These are phyloP conservation scores for Eretmocerus hayati DNA, from an alignment of 2,888 invertebrate genomes.

Conservation along the genomic window DNA sequence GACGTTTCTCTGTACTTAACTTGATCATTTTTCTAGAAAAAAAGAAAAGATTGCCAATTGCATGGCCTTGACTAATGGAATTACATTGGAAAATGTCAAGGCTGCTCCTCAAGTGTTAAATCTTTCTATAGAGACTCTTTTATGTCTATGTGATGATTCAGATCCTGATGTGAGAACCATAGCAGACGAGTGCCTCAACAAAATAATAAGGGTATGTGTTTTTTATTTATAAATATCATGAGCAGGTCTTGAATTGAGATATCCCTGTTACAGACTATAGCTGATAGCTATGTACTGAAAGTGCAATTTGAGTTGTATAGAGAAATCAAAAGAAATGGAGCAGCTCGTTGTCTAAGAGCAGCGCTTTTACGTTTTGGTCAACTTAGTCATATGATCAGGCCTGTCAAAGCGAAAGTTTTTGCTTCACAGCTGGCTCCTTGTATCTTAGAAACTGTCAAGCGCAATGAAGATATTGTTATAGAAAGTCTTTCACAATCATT, in stretches of 20 bases:
- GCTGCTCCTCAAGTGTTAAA: slow-evolving; percentile 58
- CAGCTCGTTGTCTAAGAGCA: slow-evolving; percentile 63
- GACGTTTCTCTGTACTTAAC: neutral
- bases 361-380: slow-evolving; percentile 72
- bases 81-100: slow-evolving; percentile 58
- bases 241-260: neutral
- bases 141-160: slow-evolving; percentile 66
- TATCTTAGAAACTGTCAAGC: slow-evolving; percentile 61
- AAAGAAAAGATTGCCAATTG: slow-evolving; percentile 72
- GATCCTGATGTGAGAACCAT: slow-evolving; percentile 74
- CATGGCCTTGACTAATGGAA: slow-evolving; percentile 64
- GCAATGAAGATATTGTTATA: slow-evolving; percentile 65
- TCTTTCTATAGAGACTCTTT: slow-evolving; percentile 63
- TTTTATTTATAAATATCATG: neutral
- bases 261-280: slow-evolving; percentile 48
- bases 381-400: slow-evolving; percentile 67
- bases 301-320: slow-evolving; percentile 75
- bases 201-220: slow-evolving; percentile 60
- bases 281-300: slow-evolving; percentile 63
- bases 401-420: slow-evolving; percentile 72
- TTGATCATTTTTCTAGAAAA: slow-evolving; percentile 48
- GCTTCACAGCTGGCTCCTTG: slow-evolving; percentile 69
- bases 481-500: slow-evolving; percentile 61
- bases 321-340: slow-evolving; percentile 73
- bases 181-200: slow-evolving; percentile 75